Base-by-base conservation (phyloP, 2,113 vertebrate genomes). In the Oryzias melastigma region DNA sequence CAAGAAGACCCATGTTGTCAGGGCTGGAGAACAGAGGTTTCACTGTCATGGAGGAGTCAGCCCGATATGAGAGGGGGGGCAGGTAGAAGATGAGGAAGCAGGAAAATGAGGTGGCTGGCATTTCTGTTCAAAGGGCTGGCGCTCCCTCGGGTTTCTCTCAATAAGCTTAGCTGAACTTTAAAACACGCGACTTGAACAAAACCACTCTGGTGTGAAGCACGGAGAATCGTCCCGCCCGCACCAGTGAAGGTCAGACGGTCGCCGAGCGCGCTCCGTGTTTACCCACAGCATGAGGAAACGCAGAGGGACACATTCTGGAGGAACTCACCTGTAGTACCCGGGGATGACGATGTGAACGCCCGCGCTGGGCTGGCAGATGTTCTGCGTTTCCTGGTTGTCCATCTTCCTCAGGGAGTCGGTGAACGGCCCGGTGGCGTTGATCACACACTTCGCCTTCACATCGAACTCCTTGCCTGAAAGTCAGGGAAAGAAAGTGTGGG, bases 301-400 rank as follows among this genome's bases (percentile, higher is more conserved):
- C 58, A 66, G 43, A 53, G 40, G 7, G 14, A 44, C 49, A 45
- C 59, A 71, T 43, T 43, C 41, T 49, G 57, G 15, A 56, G n/a
- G 3, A 19, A 19, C 2, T 35, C 18, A 98, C 96, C 96, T 98
- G 91, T 98, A 99, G 63, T 98, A 98, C 1, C 96, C 96, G 0
- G 96, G 97, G 91, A 99, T 98, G 78, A 98, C 95, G 15, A 99
- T 97, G 54, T 98, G 97, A n/a, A 99, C 96, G 0, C 97, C 97
- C 0, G 96, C 96, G 0, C 96, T 99, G 0, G 96, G 93, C 84
- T 99, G 97, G 72, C 97, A 99, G 91, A 99, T 99, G 73, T 94
- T 93, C 0, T 68, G 0, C 0, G 85, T 90, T 0, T 90, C 27
- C 84, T 93, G 71, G 78, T 95, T 89, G 79, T 99, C 97, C 97